phyloP scores from a whole-genome alignment of 2,888 invertebrate genomes.

The Trachelus stipa region DNA sequence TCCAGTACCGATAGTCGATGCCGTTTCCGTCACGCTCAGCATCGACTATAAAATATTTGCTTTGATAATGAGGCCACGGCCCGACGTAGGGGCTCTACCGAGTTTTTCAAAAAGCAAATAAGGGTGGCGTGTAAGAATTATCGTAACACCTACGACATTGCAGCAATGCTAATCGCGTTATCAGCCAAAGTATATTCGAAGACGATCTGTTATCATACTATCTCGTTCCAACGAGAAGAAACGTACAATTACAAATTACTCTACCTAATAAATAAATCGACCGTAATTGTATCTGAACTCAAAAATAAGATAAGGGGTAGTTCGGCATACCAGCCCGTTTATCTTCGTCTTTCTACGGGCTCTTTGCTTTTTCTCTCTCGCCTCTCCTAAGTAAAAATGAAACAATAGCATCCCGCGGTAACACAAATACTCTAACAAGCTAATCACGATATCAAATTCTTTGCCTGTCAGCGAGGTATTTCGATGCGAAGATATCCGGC shows the following conservation, averaged over 20 bases:
- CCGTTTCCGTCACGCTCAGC: slow-evolving; percentile 10
- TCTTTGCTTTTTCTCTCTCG: neutral
- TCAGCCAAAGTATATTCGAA: neutral
- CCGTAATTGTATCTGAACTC: neutral
- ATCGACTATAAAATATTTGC: slow-evolving; percentile 65
- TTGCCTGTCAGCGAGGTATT: slow-evolving; percentile 63
- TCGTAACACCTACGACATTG: slow-evolving; percentile 45
- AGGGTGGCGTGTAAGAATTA: slow-evolving; percentile 52
- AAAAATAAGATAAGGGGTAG: neutral
- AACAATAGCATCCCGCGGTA: slow-evolving; percentile 36
- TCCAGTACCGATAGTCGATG: neutral
- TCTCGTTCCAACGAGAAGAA: neutral
- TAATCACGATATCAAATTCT: slow-evolving; percentile 67
- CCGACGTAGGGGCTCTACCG: slow-evolving; percentile 41
- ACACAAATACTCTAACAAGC: slow-evolving; percentile 58
- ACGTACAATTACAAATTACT: neutral
- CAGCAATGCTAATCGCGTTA: neutral
- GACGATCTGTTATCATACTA: neutral
- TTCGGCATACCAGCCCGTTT: neutral
- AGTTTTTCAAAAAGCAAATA: slow-evolving; percentile 61
- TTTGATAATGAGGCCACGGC: slow-evolving; percentile 65
- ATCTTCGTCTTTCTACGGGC: neutral
- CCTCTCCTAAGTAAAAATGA: neutral
- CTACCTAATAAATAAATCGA: neutral
- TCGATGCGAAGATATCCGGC: slow-evolving; percentile 62